A percentile compares a stretch with the other conserved stretches of the same genome.
Conservation (phyloP, 2,888 invertebrate genomes). For the Ganaspis brasiliensis region DNA sequence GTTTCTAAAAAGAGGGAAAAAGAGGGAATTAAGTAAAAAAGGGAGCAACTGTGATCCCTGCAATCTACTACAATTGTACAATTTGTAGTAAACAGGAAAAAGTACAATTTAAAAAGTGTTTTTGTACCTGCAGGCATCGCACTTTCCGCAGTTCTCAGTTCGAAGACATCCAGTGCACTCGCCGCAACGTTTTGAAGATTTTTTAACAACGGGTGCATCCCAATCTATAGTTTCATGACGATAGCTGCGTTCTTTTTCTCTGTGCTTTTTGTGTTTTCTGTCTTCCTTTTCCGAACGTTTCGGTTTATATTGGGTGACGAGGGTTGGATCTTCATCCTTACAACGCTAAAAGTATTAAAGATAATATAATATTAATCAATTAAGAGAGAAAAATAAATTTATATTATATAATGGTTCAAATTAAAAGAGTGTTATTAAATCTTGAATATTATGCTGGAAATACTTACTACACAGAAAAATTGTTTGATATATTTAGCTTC, state of each 20-base stretch:
- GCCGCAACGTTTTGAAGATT: constrained; percentile 85
- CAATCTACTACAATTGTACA: too few species aligned
- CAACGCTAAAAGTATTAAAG: constrained; percentile 82
- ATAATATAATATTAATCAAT: constrained; percentile 9
- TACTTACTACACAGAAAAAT: constrained; percentile 90
- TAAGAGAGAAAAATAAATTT: constrained; percentile 15
- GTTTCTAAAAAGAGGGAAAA: too few species aligned
- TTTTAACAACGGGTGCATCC: constrained; percentile 72
- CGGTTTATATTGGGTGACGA: constrained; percentile 81
- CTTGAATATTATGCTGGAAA: too few species aligned
- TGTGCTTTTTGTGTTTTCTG: constrained; percentile 73
- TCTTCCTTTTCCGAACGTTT: constrained; percentile 75
- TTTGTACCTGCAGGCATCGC: constrained; percentile 84
- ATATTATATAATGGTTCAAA: too few species aligned
- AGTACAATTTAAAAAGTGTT: too few species aligned
- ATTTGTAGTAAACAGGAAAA: too few species aligned
- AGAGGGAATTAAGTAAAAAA: too few species aligned
- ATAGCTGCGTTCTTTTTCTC: constrained; percentile 77
- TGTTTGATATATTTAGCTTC: constrained; percentile 96
- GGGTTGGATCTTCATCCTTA: constrained; percentile 90
- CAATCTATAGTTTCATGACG: constrained; percentile 75
- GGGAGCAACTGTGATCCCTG: too few species aligned
- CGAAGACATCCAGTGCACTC: constrained; percentile 88
- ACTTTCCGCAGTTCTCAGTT: constrained; percentile 87
- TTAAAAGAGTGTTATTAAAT: too few species aligned